A percentile compares a stretch with the other conserved stretches of the same genome.
Conservation (phyloP, 2,888 invertebrate genomes). For the Aproaerema taeniolella region DNA sequence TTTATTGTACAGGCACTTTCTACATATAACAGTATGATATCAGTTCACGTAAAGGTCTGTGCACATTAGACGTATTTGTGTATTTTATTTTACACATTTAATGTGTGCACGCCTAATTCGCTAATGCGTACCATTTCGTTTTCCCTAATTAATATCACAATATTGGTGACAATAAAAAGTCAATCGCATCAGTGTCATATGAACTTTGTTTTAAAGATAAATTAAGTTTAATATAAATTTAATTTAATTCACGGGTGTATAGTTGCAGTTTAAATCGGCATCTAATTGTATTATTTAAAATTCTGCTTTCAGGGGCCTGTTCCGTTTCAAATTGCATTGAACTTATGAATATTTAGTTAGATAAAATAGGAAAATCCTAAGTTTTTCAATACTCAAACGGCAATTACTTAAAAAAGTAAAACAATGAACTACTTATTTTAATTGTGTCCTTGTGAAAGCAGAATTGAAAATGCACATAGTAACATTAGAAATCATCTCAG, state of each 20-base stretch:
- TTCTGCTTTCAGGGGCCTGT: slow-evolving; percentile 21
- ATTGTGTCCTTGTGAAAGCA: slow-evolving; percentile 24
- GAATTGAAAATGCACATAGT: slow-evolving; percentile 17
- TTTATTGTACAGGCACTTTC: no score
- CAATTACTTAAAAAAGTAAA: no score
- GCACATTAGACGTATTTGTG: slow-evolving; percentile 34
- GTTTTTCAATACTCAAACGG: not conserved
- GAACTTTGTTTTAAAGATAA: slow-evolving; percentile 25
- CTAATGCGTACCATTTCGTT: slow-evolving; percentile 21
- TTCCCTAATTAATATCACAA: slow-evolving; percentile 21
- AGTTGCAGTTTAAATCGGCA: slow-evolving; percentile 30
- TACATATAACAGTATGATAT: slow-evolving; percentile 26
- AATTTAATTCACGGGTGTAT: slow-evolving; percentile 35
- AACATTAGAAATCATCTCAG: slow-evolving; percentile 42
- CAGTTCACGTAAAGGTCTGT: slow-evolving; percentile 34
- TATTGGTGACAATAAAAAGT: slow-evolving; percentile 50
- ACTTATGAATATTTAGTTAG: not conserved
- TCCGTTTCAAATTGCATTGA: no score
- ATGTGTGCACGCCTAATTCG: slow-evolving; percentile 45
- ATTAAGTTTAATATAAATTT: slow-evolving; percentile 27
- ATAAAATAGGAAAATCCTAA: not conserved
- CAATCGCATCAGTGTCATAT: slow-evolving; percentile 58
- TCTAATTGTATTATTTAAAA: slow-evolving; percentile 26
- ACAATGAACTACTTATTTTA: no score
- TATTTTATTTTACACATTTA: slow-evolving; percentile 26